These are phyloP conservation scores for Sylvia borin DNA, from an alignment of 2,797 vertebrate genomes.

Conservation along the genomic window DNA sequence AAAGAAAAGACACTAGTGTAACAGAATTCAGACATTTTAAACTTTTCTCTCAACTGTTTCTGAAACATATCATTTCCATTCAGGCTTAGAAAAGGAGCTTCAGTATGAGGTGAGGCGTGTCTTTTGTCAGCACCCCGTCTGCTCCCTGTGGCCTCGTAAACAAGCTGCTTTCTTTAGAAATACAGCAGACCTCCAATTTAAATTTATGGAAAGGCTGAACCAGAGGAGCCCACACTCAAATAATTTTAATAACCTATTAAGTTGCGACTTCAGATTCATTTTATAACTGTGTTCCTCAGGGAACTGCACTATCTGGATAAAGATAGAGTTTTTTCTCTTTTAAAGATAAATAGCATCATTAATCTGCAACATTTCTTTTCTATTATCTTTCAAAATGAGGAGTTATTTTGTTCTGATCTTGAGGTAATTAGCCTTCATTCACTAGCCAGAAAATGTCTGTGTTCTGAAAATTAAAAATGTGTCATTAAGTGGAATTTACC, in stretches of 20 bases:
- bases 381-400: conserved; percentile 88
- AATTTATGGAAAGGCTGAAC: conserved; percentile 82
- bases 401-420: conserved; percentile 87
- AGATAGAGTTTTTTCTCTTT: conserved; percentile 95
- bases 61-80: conserved; percentile 46
- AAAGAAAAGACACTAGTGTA: neutral
- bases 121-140: conserved; percentile 72
- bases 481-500: conserved; percentile 99
- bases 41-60: conserved; percentile 60
- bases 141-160: conserved; percentile 75
- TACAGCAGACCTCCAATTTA: conserved; percentile 77
- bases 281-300: conserved; percentile 95
- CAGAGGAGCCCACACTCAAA: conserved; percentile 80
- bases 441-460: conserved; percentile 87
- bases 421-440: conserved; percentile 92
- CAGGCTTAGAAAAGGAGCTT: conserved; percentile 20
- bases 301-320: conserved; percentile 89
- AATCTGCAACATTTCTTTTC: conserved; percentile 89
- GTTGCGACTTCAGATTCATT: conserved; percentile 99
- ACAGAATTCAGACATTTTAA: conserved; percentile 14
- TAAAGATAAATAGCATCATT: conserved; percentile 89
- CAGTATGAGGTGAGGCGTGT: conserved; percentile 53
- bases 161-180: conserved; percentile 74
- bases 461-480: conserved; percentile 99
- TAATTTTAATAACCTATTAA: conserved; percentile 99